phyloP scores from a whole-genome alignment of 2,888 invertebrate species.

The Harpagoxenus sublaevis region DNA sequence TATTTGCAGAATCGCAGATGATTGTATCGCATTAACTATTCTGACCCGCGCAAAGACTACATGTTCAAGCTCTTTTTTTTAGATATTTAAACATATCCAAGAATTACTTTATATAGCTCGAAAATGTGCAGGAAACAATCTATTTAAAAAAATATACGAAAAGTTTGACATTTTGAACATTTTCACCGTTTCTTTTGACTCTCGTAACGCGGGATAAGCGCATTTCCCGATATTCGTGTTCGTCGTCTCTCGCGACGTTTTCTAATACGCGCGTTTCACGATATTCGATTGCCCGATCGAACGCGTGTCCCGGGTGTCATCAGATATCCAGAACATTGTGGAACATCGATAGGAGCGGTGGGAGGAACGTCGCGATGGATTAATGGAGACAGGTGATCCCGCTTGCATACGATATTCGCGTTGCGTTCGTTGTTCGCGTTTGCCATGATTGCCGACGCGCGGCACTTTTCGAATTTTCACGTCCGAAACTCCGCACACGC shows the following conservation, averaged over 20 bases:
- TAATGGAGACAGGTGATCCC: conserved; percentile 14
- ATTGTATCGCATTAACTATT: background rate
- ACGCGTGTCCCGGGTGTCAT: background rate
- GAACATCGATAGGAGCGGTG: background rate
- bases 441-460: conserved; percentile 12
- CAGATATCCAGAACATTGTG: background rate
- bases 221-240: background rate
- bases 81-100: background rate
- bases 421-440: conserved; percentile 7
- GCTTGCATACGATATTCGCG: conserved; percentile 13
- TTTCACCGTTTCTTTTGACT: background rate
- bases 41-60: background rate
- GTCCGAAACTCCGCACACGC: background rate
- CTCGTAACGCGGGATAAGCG: background rate
- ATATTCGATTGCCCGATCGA: background rate
- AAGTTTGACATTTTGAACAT: background rate
- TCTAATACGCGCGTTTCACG: background rate
- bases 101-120: background rate
- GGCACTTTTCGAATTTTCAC: conserved; percentile 31
- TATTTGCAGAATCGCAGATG: background rate
- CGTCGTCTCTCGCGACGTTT: background rate
- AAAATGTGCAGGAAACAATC: background rate
- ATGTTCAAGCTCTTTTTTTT: background rate
- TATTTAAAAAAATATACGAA: background rate
- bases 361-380: background rate